Percentiles rank a stretch among this genome's conserved stretches.
Evolutionary conservation across 2,113 vertebrate species (phyloP).

Genomic region (Ictidomys tridecemlineatus): DNA sequence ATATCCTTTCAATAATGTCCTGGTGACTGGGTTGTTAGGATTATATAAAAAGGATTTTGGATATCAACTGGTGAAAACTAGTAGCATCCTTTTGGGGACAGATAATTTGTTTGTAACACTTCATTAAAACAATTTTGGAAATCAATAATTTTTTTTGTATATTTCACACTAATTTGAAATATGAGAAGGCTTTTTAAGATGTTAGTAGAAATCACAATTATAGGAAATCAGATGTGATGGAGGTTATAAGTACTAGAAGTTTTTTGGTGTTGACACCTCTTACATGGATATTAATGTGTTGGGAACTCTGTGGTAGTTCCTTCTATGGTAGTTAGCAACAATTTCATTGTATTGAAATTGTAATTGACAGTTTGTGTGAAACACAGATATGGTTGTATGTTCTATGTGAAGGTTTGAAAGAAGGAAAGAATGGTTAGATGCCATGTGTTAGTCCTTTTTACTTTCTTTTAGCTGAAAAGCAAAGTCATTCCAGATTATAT

Average conservation of each 20-base stretch:
- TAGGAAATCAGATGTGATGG: neutral
- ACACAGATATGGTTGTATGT: neutral
- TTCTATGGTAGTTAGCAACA: neutral
- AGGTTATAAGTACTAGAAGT: neutral
- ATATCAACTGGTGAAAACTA: neutral
- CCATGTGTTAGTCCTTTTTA: conserved; percentile 4
- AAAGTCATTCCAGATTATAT: conserved; percentile 42
- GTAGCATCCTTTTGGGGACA: conserved; percentile 33
- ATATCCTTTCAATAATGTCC: conserved; percentile 94
- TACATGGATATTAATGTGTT: neutral
- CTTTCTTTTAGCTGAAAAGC: conserved; percentile 59
- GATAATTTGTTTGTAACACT: conserved; percentile 59
- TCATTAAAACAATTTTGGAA: conserved; percentile 9
- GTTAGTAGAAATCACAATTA: conserved; percentile 8
- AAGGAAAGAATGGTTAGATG: conserved; percentile 12
- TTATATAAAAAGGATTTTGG: conserved; percentile 34
- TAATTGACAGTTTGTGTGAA: conserved; percentile 40
- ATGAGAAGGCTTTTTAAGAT: neutral
- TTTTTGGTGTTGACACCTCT: conserved; percentile 17
- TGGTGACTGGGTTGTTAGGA: conserved; percentile 40
- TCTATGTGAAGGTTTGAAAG: neutral
- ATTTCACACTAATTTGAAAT: conserved; percentile 10
- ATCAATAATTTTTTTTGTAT: conserved; percentile 42
- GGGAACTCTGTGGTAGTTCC: neutral
- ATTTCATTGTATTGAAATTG: conserved; percentile 48